Conservation (phyloP, 1,140 invertebrate genomes). For the Cotesia chilonis region DNA sequence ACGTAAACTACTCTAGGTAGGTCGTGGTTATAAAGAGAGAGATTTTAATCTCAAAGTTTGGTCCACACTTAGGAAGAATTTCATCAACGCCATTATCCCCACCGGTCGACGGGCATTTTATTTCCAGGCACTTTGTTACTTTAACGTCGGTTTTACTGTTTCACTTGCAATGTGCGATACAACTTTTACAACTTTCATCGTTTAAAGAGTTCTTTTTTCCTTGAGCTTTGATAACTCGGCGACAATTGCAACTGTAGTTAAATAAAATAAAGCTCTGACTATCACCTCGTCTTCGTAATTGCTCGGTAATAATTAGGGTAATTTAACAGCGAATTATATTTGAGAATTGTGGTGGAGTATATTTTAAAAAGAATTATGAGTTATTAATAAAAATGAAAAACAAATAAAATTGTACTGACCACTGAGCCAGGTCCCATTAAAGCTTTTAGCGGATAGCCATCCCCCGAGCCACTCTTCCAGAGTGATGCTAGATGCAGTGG, state of each 20-base stretch:
- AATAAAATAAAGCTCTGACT: too few species aligned
- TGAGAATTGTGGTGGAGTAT: too few species aligned
- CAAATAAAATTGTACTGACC: slow-evolving; percentile 51
- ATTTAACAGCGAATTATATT: too few species aligned
- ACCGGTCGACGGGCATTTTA: background rate
- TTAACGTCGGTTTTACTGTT: slow-evolving; percentile 11
- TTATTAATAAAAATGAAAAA: too few species aligned
- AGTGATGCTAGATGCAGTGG: slow-evolving; percentile 50
- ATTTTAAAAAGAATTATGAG: too few species aligned
- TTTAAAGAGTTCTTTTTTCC: background rate
- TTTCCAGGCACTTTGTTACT: background rate
- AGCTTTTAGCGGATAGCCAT: slow-evolving; percentile 60
- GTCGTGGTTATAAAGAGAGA: background rate
- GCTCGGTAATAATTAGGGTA: too few species aligned
- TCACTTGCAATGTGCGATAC: background rate
- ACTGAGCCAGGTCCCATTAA: slow-evolving; percentile 64
- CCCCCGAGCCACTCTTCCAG: slow-evolving; percentile 61
- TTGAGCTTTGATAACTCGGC: background rate
- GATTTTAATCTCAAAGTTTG: slow-evolving; percentile 37
- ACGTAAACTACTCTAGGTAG: slow-evolving; percentile 20
- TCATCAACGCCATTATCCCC: slow-evolving; percentile 34
- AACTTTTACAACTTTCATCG: slow-evolving; percentile 1
- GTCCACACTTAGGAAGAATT: slow-evolving; percentile 31
- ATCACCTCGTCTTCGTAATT: too few species aligned
- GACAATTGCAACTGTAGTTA: too few species aligned